Evolutionary conservation across 1,140 invertebrate species (phyloP), one percentile per base, ranked within the genome.

Genomic region (Drosophila insularis): DNA sequence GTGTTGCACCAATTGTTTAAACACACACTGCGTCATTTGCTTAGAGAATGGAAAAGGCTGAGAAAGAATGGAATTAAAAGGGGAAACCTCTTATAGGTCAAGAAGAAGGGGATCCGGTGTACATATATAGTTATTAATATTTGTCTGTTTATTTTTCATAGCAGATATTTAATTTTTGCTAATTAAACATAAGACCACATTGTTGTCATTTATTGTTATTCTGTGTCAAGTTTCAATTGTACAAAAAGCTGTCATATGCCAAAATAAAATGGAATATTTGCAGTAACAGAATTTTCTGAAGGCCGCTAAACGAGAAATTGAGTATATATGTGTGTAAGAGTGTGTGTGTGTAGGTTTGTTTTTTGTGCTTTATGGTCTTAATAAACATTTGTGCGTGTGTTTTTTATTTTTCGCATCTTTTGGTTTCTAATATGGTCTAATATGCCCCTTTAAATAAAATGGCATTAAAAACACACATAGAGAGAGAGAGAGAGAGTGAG

Each of bases 61-160:
- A 27, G 23, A 14, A 14, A 14, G 40, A n/a, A n/a, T n/a, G n/a
- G n/a, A n/a, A n/a, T n/a, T n/a, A n/a, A n/a, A n/a, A 39, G n/a
- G 4, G n/a, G n/a, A n/a, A n/a, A n/a, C n/a, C n/a, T n/a, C 5
- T 6, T 3, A 0, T 4, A 8, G 14, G 40, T n/a, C 1, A 3
- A n/a, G n/a, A 5, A 1, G 40, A 14, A 14, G 14, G 7, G 14
- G 14, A 4, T n/a, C 27, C 10, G 10, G 5, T 17, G 14, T 19
- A n/a, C n/a, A n/a, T n/a, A n/a, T n/a, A 50, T 50, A 50, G 43
- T 50, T 50, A 50, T 50, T 50, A 50, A 50, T 50, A 50, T 50
- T 21, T 50, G 43, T 50, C 35, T 37, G 43, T 50, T 50, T 19
- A 50, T 50, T 21, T 50, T 50, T 11, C 43, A 10, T 21, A 8